Base-by-base conservation (phyloP, 2,113 vertebrate species). In the Pterophyllum scalare region DNA sequence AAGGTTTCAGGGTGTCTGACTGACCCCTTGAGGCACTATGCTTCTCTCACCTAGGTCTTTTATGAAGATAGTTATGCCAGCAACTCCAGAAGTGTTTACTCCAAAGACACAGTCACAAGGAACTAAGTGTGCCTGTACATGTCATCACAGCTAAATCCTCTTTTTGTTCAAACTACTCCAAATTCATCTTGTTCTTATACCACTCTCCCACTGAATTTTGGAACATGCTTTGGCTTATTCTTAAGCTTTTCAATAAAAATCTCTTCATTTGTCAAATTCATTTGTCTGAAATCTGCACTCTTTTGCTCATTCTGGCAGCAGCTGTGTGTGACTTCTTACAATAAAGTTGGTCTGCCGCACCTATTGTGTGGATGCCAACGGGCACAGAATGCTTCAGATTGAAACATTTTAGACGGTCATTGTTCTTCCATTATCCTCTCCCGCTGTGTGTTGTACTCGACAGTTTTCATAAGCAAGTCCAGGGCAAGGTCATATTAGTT, bases 381-480 rank as follows among this genome's bases (percentile, higher is more conserved):
- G 65, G 26, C 26, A 72, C 43, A 31, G 43, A 72, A 72, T n/a
- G 26, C 26, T 1, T 72, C 65, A 72, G 26, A 20, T 52, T 70
- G 43, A 70, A 70, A 52, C 65, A 31, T 70, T 70, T 31, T 70
- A n/a, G 40, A 31, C 6, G 11, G 20, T 4, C 65, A 31, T 72
- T 72, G 26, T 72, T 52, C 26, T 52, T 72, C 26, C 43, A 31
- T 49, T 72, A 13, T 31, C 43, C 17, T 2, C 1, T 70, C 40
- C 40, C 19, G 19, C 17, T 49, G 40, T 70, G 24, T 24, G 40
- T 9, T 49, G 65, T 52, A 31, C 17, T 72, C 43, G 49, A 70
- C 24, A 70, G 43, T 20, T 70, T 70, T 70, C 65, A 70, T 70
- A 70, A 52, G 65, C 43, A 70, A 52, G 65, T 52, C 43, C 65